Evolutionary conservation across 2,888 invertebrate species (phyloP).

Genomic region (Ennomos quercinarius): DNA sequence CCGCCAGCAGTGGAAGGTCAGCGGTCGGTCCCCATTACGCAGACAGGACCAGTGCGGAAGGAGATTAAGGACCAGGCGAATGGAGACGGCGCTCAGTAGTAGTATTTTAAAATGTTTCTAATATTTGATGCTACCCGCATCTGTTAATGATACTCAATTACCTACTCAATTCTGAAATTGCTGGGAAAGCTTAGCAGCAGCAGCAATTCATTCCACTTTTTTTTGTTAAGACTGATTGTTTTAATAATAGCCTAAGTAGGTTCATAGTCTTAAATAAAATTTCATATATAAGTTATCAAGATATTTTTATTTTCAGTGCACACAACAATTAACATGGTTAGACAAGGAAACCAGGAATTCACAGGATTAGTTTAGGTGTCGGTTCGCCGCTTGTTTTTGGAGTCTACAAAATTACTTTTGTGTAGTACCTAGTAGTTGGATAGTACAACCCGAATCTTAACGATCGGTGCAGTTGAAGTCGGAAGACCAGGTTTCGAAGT

Average conservation of each 20-base stretch:
- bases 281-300: not conserved
- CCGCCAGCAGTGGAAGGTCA: constrained; percentile 72
- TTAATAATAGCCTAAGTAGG: constrained; percentile 6
- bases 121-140: not conserved
- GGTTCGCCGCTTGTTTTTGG: too few relatives aligned
- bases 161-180: not conserved
- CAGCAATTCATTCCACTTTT: constrained; percentile 15
- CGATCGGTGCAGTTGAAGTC: too few relatives aligned
- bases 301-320: not conserved
- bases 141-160: not conserved
- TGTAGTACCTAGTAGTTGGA: too few relatives aligned
- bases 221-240: constrained; percentile 44
- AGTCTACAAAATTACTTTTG: too few relatives aligned
- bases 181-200: constrained; percentile 1
- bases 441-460: too few relatives aligned
- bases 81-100: constrained; percentile 59
- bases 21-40: constrained; percentile 85
- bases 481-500: too few relatives aligned
- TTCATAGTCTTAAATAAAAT: not conserved
- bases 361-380: too few relatives aligned
- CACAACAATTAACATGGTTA: too few relatives aligned
- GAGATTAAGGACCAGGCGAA: constrained; percentile 80
- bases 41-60: constrained; percentile 86
- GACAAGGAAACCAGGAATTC: too few relatives aligned
- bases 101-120: constrained; percentile 1